Evolutionary conservation across 2,113 vertebrate species (phyloP), one percentile per base, ranked within the genome.

Genomic region (Chloropsis cyanopogon): DNA sequence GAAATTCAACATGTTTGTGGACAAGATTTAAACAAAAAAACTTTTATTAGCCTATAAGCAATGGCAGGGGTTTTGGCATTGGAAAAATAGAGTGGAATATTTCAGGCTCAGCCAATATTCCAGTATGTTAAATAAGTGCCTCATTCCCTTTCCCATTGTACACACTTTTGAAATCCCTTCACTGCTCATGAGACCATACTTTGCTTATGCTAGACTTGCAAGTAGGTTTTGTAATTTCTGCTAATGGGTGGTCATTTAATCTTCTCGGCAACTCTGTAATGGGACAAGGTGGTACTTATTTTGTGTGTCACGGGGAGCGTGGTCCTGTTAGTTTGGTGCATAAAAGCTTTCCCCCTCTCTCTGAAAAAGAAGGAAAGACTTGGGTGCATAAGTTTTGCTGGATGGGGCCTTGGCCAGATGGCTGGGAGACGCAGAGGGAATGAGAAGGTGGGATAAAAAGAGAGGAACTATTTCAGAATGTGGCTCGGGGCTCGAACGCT

Each of bases 381-480:
- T 1, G 44, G 56, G 89, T 81, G 64, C 29, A 14, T 33, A 84
- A 57, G 47, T 29, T 69, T 77, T 87, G 47, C 80, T 82, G 64
- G 50, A 82, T 92, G 72, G 70, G 80, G 76, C 63, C 75, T 81
- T 37, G 92, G 69, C 87, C 87, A 92, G 87, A 70, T 92, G 89
- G 70, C 63, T 85, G 92, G 68, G 71, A 92, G 72, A 90, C 0
- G 11, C 2, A 0, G 49, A 86, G 88, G 78, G 78, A 96, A 93
- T 59, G 86, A 92, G 76, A 94, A 93, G 86, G 90, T 95, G 83
- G 83, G 78, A 63, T 89, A 80, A 92, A 96, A 94, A 69, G 80
- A 93, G 86, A 94, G 65, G 64, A 92, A 93, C 78, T 71, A 77
- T 88, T 95, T 92, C 86, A 87, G 81, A 96, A 92, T 87, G 56